Conservation (phyloP, 2,888 invertebrate species). For the Cheilosia pagana region DNA sequence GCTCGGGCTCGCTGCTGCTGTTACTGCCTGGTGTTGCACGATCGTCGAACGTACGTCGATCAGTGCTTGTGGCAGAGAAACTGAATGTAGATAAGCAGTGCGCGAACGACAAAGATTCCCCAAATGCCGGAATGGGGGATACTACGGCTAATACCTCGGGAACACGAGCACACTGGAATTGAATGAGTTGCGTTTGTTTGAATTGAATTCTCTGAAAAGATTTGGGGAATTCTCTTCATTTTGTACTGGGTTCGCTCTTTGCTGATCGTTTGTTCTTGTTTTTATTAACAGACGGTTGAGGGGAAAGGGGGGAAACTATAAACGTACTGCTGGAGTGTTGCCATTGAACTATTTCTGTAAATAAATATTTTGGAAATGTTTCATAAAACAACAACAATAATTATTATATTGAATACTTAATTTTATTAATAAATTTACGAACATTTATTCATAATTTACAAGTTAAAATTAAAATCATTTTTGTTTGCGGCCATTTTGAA, state of each 20-base stretch:
- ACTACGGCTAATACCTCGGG: constrained; percentile 8
- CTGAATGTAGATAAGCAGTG: constrained; percentile 13
- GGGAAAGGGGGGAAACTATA: not conserved
- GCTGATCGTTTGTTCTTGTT: not conserved
- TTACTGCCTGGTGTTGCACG: constrained; percentile 51
- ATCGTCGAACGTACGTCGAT: constrained; percentile 3
- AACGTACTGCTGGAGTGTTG: not conserved
- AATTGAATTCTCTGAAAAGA: constrained; percentile 11
- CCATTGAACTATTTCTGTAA: not conserved
- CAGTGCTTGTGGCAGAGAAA: constrained; percentile 48
- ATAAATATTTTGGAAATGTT: too few species aligned
- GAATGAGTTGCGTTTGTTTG: not conserved
- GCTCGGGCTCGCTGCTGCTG: constrained; percentile 9
- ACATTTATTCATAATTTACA: too few species aligned
- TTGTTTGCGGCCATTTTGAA: too few species aligned
- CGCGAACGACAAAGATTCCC: constrained; percentile 21
- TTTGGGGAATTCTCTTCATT: constrained; percentile 8
- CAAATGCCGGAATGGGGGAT: constrained; percentile 20
- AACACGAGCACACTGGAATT: constrained; percentile 9
- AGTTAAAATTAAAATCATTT: too few species aligned
- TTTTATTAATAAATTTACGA: too few species aligned
- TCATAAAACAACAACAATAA: too few species aligned
- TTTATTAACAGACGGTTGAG: constrained; percentile 1
- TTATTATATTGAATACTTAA: too few species aligned
- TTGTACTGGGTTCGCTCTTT: constrained; percentile 13